Evolutionary conservation across 1,140 invertebrate species (phyloP).

Genomic region (Stegodyphus dumicola): DNA sequence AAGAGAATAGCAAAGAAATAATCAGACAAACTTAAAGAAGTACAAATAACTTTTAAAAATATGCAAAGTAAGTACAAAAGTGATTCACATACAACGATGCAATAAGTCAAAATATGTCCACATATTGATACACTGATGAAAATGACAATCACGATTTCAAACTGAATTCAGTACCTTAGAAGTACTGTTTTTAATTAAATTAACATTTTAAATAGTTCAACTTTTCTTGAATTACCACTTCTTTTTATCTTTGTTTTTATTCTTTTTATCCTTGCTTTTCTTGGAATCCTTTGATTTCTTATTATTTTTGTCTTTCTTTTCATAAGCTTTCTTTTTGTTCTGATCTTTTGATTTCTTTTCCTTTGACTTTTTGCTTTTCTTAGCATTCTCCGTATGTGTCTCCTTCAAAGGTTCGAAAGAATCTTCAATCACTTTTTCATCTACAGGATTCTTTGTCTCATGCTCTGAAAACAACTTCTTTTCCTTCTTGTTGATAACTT

Average conservation of each 20-base stretch:
- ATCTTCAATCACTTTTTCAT: conserved; percentile 42
- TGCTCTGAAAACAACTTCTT: conserved; percentile 26
- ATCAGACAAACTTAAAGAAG: too few species aligned
- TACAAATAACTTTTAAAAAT: too few species aligned
- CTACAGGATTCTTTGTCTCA: conserved; percentile 9
- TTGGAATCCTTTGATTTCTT: conserved; percentile 14
- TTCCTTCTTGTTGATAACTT: conserved; percentile 1
- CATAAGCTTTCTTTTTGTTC: not conserved
- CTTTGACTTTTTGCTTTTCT: conserved; percentile 18
- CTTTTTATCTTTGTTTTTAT: conserved; percentile 26
- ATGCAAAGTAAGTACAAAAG: too few species aligned
- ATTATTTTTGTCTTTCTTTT: conserved; percentile 7
- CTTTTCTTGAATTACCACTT: conserved; percentile 5
- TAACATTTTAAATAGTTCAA: too few species aligned
- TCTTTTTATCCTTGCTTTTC: conserved; percentile 25
- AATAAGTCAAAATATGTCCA: too few species aligned
- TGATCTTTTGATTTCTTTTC: conserved; percentile 15
- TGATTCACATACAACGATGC: too few species aligned
- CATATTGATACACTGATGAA: too few species aligned
- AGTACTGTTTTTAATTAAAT: too few species aligned
- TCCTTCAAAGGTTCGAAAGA: conserved; percentile 43
- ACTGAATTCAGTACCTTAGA: too few species aligned
- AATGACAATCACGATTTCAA: too few species aligned
- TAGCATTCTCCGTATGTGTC: not conserved
- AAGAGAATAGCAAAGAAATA: too few species aligned